Conservation (phyloP, 1,140 invertebrate genomes). For the Diorhabda carinulata region DNA sequence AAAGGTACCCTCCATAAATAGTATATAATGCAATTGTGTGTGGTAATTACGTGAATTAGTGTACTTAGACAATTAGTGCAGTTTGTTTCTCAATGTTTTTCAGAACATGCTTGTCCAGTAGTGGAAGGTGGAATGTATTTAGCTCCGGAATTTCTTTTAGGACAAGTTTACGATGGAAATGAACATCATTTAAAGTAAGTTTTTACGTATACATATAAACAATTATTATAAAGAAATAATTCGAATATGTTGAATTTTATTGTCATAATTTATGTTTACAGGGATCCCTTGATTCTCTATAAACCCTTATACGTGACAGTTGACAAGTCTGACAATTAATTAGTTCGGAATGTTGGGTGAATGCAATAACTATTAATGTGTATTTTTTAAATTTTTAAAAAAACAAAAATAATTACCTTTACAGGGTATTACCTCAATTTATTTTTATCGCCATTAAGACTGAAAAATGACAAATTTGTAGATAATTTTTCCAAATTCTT, state of each 20-base stretch:
- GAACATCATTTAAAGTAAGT: constrained; percentile 45
- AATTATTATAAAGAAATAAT: neutral
- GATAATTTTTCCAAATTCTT: constrained; percentile 26
- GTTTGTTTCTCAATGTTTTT: constrained; percentile 26
- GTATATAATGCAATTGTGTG: too few relatives aligned
- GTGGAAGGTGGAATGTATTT: constrained; percentile 80
- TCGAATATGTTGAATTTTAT: neutral
- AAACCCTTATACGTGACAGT: constrained; percentile 66
- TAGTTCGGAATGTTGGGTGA: neutral
- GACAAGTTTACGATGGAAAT: constrained; percentile 78
- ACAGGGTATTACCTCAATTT: constrained; percentile 23
- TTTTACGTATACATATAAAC: too few relatives aligned
- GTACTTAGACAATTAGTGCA: too few relatives aligned
- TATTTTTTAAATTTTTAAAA: neutral
- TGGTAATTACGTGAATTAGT: too few relatives aligned
- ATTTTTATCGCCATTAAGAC: constrained; percentile 23
- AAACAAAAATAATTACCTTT: constrained; percentile 16
- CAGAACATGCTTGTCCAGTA: constrained; percentile 66
- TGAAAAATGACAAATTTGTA: constrained; percentile 21
- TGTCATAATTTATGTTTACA: constrained; percentile 28
- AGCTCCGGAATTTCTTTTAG: constrained; percentile 75
- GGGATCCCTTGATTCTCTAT: constrained; percentile 60
- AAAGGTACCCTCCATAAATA: too few relatives aligned
- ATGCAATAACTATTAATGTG: constrained; percentile 19
- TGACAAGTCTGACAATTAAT: constrained; percentile 34